Conservation (phyloP, 2,888 invertebrate genomes). For the Cantharis flavilabris region DNA sequence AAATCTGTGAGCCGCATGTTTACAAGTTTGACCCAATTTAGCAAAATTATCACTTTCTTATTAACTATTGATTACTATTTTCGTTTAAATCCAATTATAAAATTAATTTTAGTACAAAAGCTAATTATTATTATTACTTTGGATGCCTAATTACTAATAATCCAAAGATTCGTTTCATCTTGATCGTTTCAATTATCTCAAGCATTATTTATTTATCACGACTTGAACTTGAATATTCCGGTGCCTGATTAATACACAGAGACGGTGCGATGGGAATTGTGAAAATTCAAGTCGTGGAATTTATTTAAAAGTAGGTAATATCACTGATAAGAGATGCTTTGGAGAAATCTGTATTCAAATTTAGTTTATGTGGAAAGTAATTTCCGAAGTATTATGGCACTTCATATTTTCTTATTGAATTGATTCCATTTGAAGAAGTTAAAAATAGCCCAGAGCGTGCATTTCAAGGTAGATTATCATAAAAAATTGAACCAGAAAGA, state of each 20-base stretch:
- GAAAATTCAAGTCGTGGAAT: not conserved
- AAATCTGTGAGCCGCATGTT: not conserved
- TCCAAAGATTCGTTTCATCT: not conserved
- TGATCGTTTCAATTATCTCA: not conserved
- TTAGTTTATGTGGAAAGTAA: not conserved
- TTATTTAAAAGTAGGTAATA: not conserved
- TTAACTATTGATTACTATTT: not conserved
- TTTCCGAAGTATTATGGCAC: not conserved
- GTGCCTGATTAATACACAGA: not conserved
- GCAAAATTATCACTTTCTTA: not conserved
- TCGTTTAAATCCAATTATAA: not conserved
- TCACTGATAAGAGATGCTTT: not conserved
- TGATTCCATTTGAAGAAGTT: not conserved
- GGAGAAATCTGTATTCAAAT: not conserved
- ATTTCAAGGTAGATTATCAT: not conserved
- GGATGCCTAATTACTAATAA: not conserved
- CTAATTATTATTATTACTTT: not conserved
- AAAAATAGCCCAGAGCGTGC: not conserved
- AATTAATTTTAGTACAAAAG: not conserved
- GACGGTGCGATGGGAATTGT: not conserved
- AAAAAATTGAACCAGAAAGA: not conserved
- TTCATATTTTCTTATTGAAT: not conserved
- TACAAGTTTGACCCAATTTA: not conserved
- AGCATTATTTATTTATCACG: not conserved
- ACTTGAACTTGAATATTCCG: not conserved